Base-by-base conservation (phyloP, 2,113 vertebrate genomes). In the Gopherus evgoodei region DNA sequence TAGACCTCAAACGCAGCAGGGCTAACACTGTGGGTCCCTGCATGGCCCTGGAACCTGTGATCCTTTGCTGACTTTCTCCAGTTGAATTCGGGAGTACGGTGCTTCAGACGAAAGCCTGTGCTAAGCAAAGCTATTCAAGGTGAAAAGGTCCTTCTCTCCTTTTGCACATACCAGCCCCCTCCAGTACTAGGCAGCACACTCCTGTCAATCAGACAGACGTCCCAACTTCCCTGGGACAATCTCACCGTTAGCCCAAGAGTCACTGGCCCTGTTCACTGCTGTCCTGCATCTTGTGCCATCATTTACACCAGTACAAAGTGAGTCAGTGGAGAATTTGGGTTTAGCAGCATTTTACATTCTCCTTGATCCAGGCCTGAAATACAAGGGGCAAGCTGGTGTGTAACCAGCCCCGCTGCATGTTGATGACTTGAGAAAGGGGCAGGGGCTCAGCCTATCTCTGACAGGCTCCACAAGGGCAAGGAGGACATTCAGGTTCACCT, bases 1-100 rank as follows among this genome's bases (percentile, higher is more conserved):
- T 1, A 6, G 57, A 21, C n/a, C 4, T 3, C 24, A 59, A 19
- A 81, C 31, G 12, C 31, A 50, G 38, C 0, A 1, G 50, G 49
- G 57, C 14, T 1, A 83, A 80, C 22, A 65, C 22, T 75, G 16
- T 19, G 29, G 54, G 54, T 65, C 24, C 27, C 35, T 24, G 3
- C 8, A 25, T n/a, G 59, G 83, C 83, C 47, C 56, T 38, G 29
- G 11, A 29, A 35, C 14, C 17, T 47, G 35, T 10, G 49, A 22
- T 25, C 53, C 81, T 42, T 82, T 56, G 72, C 42, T 44, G 69
- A 72, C 69, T 24, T 29, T 65, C 38, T 12, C 21, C n/a, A 38
- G 35, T 5, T 72, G 24, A 76, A 76, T n/a, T 25, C 12, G 11
- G 72, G 72, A 27, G 38, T 22, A 25, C 6, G 4, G 38, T 24